Evolutionary conservation across 2,113 vertebrate genomes (phyloP), one percentile per base, ranked within the genome.

Genomic region (Sterna hirundo): DNA sequence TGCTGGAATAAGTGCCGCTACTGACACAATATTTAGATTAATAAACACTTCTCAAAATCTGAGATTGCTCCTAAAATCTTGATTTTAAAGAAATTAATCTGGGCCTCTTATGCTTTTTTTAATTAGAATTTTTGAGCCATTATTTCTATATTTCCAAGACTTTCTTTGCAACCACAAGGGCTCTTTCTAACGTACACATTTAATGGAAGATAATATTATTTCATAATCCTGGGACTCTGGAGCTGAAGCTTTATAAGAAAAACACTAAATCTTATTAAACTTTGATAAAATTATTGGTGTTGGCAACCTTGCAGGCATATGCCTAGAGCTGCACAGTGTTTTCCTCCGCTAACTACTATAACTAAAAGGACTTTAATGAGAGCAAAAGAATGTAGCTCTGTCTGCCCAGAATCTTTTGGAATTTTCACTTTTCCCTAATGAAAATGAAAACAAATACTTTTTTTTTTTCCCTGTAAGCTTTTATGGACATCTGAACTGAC

Each of bases 231-330:
- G n/a, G 29, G 77, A 74, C 81, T 89, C 83, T 74, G 38, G 62
- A 89, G 93, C 74, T 76, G 57, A 36, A 86, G 78, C 52, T 96
- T 95, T 95, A 40, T 49, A 93, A 83, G 76, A 81, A 78, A 85
- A 86, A 79, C 65, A 96, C 30, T 84, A 88, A 51, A 95, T 96
- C 90, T 92, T 96, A 91, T 90, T 89, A 94, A 82, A 78, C 20
- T 79, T 82, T 95, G 94, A 97, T 95, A 94, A 95, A 97, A 93
- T 94, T 95, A 95, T 93, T 96, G 84, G 89, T 88, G 89, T 96
- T 97, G 96, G 93, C 91, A 96, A 95, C 62, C 51, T 87, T 91
- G 95, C 78, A 97, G 72, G 84, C 94, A 84, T 72, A 91, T n/a
- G 68, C 84, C 78, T 80, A 94, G 87, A 97, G 84, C 89, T 80